Percentiles rank a stretch among this genome's conserved stretches.
Conservation (phyloP, 2,113 vertebrate species). For the Chlamydotis undulata region DNA sequence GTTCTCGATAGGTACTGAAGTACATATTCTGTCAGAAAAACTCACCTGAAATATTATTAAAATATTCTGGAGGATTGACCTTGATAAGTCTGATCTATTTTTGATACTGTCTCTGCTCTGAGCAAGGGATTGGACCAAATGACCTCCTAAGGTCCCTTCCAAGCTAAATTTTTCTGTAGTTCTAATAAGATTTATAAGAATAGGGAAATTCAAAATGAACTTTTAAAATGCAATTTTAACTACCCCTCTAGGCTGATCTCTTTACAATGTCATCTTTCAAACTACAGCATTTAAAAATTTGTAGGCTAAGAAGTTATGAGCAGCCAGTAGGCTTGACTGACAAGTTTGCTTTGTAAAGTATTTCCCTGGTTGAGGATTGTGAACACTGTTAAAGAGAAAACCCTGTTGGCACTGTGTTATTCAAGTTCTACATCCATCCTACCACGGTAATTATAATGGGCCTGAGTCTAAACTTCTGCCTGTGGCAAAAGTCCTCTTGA, state of each 20-base stretch:
- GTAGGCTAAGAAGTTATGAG: not conserved
- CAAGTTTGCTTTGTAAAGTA: not conserved
- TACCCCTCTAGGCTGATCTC: not conserved
- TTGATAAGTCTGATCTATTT: not conserved
- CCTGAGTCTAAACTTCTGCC: not conserved
- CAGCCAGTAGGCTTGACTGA: not conserved
- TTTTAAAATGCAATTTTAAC: not conserved
- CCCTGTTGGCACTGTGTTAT: not conserved
- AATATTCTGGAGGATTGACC: not conserved
- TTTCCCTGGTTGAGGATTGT: not conserved
- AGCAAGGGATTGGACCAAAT: not conserved
- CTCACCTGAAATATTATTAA: not conserved
- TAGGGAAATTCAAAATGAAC: not conserved
- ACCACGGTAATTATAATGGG: not conserved
- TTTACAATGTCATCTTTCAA: not conserved
- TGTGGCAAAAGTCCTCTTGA: not conserved
- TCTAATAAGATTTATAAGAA: not conserved
- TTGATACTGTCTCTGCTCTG: not conserved
- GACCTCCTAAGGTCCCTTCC: not conserved
- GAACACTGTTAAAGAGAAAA: not conserved
- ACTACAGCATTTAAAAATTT: not conserved
- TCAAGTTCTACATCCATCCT: not conserved
- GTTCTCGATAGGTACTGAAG: not conserved
- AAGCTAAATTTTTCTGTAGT: not conserved
- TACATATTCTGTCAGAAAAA: not conserved